phyloP scores from a whole-genome alignment of 2,797 vertebrate genomes.

The Zalophus californianus region DNA sequence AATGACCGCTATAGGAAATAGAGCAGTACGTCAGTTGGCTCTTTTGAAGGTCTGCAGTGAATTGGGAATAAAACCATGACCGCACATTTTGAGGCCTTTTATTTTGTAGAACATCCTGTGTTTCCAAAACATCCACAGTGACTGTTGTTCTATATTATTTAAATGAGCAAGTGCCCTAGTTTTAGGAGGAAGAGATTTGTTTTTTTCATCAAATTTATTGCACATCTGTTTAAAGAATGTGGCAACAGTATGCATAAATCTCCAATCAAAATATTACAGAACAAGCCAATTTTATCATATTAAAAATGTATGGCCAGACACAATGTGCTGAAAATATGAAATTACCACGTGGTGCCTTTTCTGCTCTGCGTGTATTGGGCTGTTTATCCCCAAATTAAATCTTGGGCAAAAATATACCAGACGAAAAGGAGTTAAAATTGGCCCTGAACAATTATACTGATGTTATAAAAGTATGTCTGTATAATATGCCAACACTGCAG shows the following conservation, averaged over 20 bases:
- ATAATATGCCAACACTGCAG: conserved; percentile 62
- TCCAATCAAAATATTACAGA: conserved; percentile 81
- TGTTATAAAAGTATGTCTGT: conserved; percentile 71
- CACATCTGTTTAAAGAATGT: conserved; percentile 83
- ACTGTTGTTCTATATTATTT: conserved; percentile 78
- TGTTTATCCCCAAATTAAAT: conserved; percentile 76
- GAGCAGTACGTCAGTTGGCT: not conserved
- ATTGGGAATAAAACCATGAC: conserved; percentile 9
- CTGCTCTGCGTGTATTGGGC: conserved; percentile 70
- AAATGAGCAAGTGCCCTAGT: conserved; percentile 83
- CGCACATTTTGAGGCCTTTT: conserved; percentile 42
- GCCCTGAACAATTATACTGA: conserved; percentile 72
- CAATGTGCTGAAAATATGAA: conserved; percentile 73
- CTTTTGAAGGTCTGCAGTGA: conserved; percentile 9
- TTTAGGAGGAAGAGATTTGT: conserved; percentile 69
- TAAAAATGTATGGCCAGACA: conserved; percentile 81
- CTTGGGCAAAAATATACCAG: conserved; percentile 56
- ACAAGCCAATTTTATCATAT: conserved; percentile 80
- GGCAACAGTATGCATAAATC: conserved; percentile 74
- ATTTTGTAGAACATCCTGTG: conserved; percentile 24
- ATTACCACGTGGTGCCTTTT: conserved; percentile 61
- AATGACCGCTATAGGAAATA: not conserved
- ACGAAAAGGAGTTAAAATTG: conserved; percentile 61
- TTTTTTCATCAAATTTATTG: conserved; percentile 76
- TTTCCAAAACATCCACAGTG: conserved; percentile 72